Conservation (phyloP, 2,113 vertebrate genomes). For the Orthonyx spaldingii region DNA sequence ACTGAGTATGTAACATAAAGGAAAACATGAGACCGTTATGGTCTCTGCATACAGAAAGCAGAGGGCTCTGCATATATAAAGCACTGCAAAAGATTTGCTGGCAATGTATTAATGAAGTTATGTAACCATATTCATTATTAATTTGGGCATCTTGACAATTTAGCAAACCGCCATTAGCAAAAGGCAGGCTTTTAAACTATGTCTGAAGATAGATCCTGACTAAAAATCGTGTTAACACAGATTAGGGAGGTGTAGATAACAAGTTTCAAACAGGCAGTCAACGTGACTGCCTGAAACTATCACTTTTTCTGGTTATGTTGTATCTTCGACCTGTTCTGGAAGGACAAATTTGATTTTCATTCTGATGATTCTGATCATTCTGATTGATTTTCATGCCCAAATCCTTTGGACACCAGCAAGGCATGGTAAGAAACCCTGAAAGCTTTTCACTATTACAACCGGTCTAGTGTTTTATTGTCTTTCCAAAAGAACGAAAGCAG, state of each 20-base stretch:
- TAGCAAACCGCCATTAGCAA: not conserved
- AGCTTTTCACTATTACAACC: not conserved
- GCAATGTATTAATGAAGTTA: not conserved
- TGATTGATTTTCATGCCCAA: not conserved
- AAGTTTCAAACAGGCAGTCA: not conserved
- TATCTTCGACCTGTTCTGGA: not conserved
- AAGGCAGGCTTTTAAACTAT: not conserved
- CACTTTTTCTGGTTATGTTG: not conserved
- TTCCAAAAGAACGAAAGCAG: not conserved
- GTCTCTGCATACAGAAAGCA: not conserved
- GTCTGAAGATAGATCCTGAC: not conserved
- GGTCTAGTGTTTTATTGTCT: fast-evolving
- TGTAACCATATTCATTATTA: not conserved
- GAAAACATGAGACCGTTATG: not conserved
- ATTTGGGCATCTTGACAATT: not conserved
- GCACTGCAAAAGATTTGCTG: not conserved
- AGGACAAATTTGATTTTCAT: not conserved
- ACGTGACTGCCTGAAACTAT: not conserved
- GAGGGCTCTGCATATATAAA: not conserved
- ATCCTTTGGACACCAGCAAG: not conserved
- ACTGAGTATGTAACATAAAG: not conserved
- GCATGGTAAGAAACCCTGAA: not conserved
- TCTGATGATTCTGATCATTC: no score
- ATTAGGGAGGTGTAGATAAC: not conserved
- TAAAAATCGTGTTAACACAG: not conserved